A percentile compares a stretch with the other conserved stretches of the same genome.
These are phyloP conservation scores for Mythimna impura DNA, from an alignment of 2,888 invertebrate genomes.

Conservation along the genomic window DNA sequence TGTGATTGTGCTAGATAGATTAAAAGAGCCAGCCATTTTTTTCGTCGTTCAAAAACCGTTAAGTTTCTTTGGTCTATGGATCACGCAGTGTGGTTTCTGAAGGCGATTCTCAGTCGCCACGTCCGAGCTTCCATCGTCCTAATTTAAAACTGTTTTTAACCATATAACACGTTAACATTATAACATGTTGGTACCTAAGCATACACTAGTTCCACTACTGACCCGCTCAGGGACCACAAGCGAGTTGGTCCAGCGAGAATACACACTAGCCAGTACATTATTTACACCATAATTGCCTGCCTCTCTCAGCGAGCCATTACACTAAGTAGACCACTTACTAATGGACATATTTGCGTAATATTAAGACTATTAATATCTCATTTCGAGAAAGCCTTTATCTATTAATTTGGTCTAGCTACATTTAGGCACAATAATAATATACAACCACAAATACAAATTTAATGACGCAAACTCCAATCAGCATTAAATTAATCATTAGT, in stretches of 20 bases:
- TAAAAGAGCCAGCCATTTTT: neutral
- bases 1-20: neutral
- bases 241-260: slow-evolving; percentile 36
- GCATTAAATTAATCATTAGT: slow-evolving; percentile 15
- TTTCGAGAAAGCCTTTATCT: slow-evolving; percentile 26
- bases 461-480: slow-evolving; percentile 8
- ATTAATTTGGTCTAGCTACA: slow-evolving; percentile 35
- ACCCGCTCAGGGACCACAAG: neutral
- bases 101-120: too few species aligned
- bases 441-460: slow-evolving; percentile 2
- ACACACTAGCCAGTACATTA: slow-evolving; percentile 36
- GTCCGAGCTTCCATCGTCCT: too few species aligned
- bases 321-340: slow-evolving; percentile 50
- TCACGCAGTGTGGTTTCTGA: neutral
- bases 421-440: slow-evolving; percentile 4
- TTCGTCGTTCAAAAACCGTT: neutral
- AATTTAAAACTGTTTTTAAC: too few species aligned
- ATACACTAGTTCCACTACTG: neutral
- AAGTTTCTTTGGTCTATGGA: neutral
- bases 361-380: slow-evolving; percentile 44
- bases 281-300: slow-evolving; percentile 32
- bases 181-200: neutral
- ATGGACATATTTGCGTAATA: slow-evolving; percentile 33
- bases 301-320: slow-evolving; percentile 36
- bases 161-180: too few species aligned